phyloP scores from a whole-genome alignment of 2,113 vertebrate species.

The Gallinago undulata region DNA sequence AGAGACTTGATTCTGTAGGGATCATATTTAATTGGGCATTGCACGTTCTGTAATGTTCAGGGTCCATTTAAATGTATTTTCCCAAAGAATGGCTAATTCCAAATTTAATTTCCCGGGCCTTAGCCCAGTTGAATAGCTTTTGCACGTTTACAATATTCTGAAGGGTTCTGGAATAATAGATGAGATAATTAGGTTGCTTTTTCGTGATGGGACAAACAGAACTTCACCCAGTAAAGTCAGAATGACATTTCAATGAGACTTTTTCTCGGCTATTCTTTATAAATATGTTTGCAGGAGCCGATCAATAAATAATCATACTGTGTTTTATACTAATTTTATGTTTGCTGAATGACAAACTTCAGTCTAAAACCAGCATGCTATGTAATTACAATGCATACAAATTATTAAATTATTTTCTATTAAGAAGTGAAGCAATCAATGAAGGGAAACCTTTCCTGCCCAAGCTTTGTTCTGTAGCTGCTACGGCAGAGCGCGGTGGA shows the following conservation, averaged over 20 bases:
- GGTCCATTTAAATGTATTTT: conserved; percentile 30
- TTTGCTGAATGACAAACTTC: neutral
- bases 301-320: neutral
- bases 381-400: neutral
- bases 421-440: neutral
- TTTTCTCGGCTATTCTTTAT: conserved; percentile 9
- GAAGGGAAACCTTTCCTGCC: neutral
- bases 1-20: conserved; percentile 26
- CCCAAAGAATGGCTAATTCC: conserved; percentile 37
- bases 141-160: neutral
- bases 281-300: neutral
- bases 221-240: conserved; percentile 28
- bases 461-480: neutral
- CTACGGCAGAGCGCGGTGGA: neutral
- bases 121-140: conserved; percentile 31
- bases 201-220: neutral
- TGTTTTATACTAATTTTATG: neutral
- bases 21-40: conserved; percentile 26
- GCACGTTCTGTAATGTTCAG: neutral
- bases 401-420: neutral
- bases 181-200: conserved; percentile 39
- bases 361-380: neutral
- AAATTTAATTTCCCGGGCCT: conserved; percentile 44
- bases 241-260: conserved; percentile 37
- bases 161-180: conserved; percentile 6